Evolutionary conservation across 2,888 invertebrate species (phyloP), one percentile per base, ranked within the genome.

Genomic region (Drosophila peninsularis): DNA sequence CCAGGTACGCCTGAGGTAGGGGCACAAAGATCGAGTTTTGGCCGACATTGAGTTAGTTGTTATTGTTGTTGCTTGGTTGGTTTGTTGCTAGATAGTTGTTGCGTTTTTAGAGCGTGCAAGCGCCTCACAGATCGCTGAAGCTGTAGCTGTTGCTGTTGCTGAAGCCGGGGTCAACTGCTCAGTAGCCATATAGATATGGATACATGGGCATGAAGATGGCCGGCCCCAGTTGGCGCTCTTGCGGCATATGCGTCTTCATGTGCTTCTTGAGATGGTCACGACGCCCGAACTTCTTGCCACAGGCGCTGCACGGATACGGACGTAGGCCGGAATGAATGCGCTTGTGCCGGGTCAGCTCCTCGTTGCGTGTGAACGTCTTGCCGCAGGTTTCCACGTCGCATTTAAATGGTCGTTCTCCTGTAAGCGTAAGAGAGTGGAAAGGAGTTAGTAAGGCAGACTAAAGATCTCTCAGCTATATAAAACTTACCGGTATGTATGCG

Each of bases 221-320:
- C 92, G 94, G 94, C 93, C 94, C 94, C 93, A 94, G 93, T 65
- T 94, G 93, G 71, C 94, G 94, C 24, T 94, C 94, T 66, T 94
- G 94, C 17, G 94, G 91, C 81, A 93, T 93, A 89, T 98, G 98
- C 0, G 98, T 98, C 88, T 97, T 95, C 65, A 96, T 95, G 90
- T 99, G 98, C 89, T 98, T 99, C 93, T 98, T 98, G 64, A 99
- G 93, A 91, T 99, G 98, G 91, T 99, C 98, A 82, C 98, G 96
- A 45, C 98, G 94, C 0, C 98, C 98, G 90, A 98, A 99, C 71
- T 96, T 95, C 93, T 99, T 99, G 5, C 97, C 97, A 89, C 98
- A 99, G 19, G 96, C 95, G 0, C 94, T 93, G 90, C 98, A 99
- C 0, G 96, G 95, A 91, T 96, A 98, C 0, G 98, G 97, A 50